Base-by-base conservation (phyloP, 2,888 invertebrate species). In the Troides oblongomaculatus region DNA sequence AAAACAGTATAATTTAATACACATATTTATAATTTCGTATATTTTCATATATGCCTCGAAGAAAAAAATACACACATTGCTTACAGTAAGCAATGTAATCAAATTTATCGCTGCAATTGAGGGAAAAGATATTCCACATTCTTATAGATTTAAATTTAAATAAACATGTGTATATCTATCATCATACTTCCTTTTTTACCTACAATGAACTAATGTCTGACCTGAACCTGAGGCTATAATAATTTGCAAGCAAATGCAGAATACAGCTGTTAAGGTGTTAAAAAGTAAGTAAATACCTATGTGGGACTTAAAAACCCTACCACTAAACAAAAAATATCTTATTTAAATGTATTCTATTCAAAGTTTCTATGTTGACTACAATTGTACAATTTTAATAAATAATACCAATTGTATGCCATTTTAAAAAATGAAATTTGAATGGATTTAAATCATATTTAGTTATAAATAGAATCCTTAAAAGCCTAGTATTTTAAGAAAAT, bases 401-500 rank as follows among this genome's bases (percentile, higher is more conserved):
- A 0, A 39, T 10, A 39, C 7, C 12, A 14, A 46, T 14, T 46
- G 12, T 4, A 12, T 14, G 46, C 14, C 46, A 1, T n/a, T 53
- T 18, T 53, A 1, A 5, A 53, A 5, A 53, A 18, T 53, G n/a
- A 53, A 53, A 46, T 12, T 46, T 46, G 12, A 14, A 2, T 46
- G 46, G 14, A 46, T 14, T 46, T 46, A 46, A 14, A 3, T 10
- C 43, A 46, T 12, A 14, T 46, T 46, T n/a, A 12, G 6, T 53
- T 53, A n/a, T 50, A 50, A 50, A 50, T 50, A 17, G 18, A 53
- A 46, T 14, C 6, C n/a, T n/a, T 53, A n/a, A 53, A 7, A n/a
- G 53, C 6, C n/a, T 12, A 17, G 39, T 23, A 21, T 53, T 18
- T 46, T 67, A 25, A 53, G 39, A 71, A 50, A 67, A 71, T 1